Base-by-base conservation (phyloP, 2,797 vertebrate genomes). In the Darevskia mixta region DNA sequence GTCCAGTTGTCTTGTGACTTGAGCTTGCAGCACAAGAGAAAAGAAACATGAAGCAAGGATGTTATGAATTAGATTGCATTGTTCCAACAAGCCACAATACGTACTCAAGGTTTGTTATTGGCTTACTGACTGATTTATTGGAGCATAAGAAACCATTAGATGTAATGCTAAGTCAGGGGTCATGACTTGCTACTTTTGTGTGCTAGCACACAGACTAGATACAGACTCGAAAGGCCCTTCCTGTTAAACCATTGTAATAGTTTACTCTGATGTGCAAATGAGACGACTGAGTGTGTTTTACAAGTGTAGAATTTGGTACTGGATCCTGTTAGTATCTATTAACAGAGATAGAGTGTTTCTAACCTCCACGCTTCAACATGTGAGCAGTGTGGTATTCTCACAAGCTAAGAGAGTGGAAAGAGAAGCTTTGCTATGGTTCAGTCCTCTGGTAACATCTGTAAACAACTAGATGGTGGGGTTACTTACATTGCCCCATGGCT, bases 31-130 rank as follows among this genome's bases (percentile, higher is more conserved):
- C 92, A 87, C 91, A 94, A 87, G 49, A 49, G 11, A 49, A 87
- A 89, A 90, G 90, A 25, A 85, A 94, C 91, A 94, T 95, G 88
- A 95, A 96, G 94, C 91, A 96, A 92, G 94, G 93, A 95, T 93
- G 80, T 64, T 93, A 88, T 92, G 91, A 94, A 94, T 90, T 94
- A 87, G 92, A 87, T 91, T 94, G 88, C 92, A 89, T 94, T 92
- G 88, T 89, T 93, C 91, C 87, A 61, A 61, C 58, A 61, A 61
- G 2, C 58, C 58, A 61, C 58, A 61, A 20, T 61, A 61, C 20
- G 0, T 23, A 20, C 17, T 20, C 58, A 61, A 61, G 58, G 58
- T 61, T 61, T 61, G 58, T 23, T 61, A 4, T 61, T 61, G 15
- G 58, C 18, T 61, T 61, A 61, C 58, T 23, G 58, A 17, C 20